phyloP scores from a whole-genome alignment of 2,797 vertebrate species.

The Australoheros facetus region DNA sequence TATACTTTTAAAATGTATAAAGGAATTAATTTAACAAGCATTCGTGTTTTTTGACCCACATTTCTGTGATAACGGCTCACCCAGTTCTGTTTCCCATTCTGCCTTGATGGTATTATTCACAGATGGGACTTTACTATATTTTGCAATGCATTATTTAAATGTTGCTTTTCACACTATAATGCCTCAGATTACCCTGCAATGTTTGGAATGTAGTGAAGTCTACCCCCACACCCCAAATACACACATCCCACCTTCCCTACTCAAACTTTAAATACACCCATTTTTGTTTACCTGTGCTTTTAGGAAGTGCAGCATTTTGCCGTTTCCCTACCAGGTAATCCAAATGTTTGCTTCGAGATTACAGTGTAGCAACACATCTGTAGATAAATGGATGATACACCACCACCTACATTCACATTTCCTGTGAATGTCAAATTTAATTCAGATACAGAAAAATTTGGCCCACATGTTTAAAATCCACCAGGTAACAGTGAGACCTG shows the following conservation, averaged over 20 bases:
- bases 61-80: background rate
- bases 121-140: background rate
- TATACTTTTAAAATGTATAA: background rate
- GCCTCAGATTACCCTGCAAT: background rate
- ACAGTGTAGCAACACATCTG: background rate
- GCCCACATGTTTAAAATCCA: background rate
- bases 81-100: background rate
- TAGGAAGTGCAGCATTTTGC: rapidly evolving
- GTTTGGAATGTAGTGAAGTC: background rate
- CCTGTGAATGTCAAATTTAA: background rate
- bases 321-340: background rate
- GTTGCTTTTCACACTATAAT: background rate
- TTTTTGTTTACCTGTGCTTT: background rate
- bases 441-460: background rate
- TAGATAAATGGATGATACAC: background rate
- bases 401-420: background rate
- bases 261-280: background rate
- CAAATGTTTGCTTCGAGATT: background rate
- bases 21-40: background rate
- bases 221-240: background rate
- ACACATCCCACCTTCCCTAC: background rate
- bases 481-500: background rate
- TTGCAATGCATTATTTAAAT: background rate
- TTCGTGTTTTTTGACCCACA: background rate
- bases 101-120: background rate